These are phyloP conservation scores for Epistrophella euchroma DNA, from an alignment of 2,888 invertebrate genomes.

Conservation along the genomic window DNA sequence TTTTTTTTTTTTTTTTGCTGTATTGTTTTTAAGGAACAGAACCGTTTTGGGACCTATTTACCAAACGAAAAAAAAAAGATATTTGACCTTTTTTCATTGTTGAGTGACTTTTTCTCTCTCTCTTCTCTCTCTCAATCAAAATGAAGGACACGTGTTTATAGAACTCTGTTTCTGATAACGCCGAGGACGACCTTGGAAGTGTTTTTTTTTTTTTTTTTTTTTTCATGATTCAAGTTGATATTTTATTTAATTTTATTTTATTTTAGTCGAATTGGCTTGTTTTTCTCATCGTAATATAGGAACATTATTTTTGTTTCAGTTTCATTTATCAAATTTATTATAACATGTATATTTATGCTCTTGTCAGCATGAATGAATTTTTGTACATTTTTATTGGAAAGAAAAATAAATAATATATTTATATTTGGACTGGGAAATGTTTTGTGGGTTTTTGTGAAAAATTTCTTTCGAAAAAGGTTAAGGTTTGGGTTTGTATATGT, in stretches of 20 bases:
- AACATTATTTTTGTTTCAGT: constrained; percentile 9
- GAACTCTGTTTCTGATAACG: neutral
- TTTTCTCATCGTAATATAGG: neutral
- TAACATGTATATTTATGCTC: constrained; percentile 9
- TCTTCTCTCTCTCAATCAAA: constrained; percentile 22
- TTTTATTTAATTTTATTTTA: neutral
- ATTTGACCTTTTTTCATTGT: constrained; percentile 37
- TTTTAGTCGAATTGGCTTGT: constrained; percentile 1
- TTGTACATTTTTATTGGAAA: neutral
- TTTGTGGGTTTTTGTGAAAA: neutral
- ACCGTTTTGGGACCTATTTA: constrained; percentile 7
- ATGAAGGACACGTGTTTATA: constrained; percentile 28
- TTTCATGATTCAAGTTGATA: neutral
- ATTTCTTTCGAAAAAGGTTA: neutral
- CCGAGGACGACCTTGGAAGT: constrained; percentile 24
- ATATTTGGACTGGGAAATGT: neutral
- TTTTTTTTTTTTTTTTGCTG: neutral
- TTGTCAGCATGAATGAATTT: constrained; percentile 13
- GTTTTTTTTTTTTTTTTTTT: neutral
- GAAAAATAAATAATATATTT: neutral
- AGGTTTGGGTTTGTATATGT: neutral
- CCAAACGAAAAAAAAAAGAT: neutral
- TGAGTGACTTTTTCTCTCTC: constrained; percentile 28
- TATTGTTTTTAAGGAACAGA: neutral
- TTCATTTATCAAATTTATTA: constrained; percentile 42